These are phyloP conservation scores for Erinaceus europaeus DNA, from an alignment of 2,113 vertebrate species.

Conservation along the genomic window DNA sequence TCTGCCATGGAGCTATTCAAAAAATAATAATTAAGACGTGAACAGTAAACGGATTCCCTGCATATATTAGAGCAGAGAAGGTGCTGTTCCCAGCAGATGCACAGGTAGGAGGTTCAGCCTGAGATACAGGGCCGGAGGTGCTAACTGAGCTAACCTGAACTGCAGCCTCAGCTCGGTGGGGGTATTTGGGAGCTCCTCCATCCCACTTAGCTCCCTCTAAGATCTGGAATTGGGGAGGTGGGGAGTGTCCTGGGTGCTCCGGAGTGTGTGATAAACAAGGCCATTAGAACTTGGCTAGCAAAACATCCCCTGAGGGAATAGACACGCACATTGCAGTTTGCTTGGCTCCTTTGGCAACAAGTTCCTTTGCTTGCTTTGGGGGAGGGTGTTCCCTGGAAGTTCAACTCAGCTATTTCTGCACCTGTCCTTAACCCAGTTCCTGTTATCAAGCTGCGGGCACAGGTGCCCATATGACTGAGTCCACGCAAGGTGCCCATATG, in stretches of 20 bases:
- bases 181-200: conserved; percentile 27
- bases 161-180: conserved; percentile 27
- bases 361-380: no score
- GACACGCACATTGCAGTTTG: no score
- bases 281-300: background rate
- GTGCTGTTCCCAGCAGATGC: conserved; percentile 79
- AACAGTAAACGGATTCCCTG: conserved; percentile 80
- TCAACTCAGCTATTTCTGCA: conserved; percentile 60
- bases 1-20: conserved; percentile 82
- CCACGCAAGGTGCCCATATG: no score
- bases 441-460: no score
- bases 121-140: conserved; percentile 71
- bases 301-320: no score
- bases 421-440: conserved; percentile 59
- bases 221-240: background rate
- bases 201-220: conserved; percentile 41
- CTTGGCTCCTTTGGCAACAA: no score
- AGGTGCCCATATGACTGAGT: no score
- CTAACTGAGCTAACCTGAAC: conserved; percentile 80
- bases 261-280: no score
- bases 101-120: conserved; percentile 75
- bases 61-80: conserved; percentile 82
- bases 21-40: conserved; percentile 83
- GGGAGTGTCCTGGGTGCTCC: no score
- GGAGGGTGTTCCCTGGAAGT: no score